Base-by-base conservation (phyloP, 1,140 invertebrate genomes). In the Cydia amplana region DNA sequence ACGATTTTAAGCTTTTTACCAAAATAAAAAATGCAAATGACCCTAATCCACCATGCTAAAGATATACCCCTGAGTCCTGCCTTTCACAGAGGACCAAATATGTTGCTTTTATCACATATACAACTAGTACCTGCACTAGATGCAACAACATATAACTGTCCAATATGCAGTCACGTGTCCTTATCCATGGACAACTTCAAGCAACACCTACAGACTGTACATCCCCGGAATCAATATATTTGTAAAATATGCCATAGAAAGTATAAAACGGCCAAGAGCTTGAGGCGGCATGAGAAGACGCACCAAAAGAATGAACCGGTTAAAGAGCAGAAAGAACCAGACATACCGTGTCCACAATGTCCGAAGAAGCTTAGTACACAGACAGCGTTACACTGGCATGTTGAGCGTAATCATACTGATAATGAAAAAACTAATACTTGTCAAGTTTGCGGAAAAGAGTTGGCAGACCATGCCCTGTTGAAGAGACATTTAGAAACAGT, bases 401-500 rank as follows among this genome's bases (percentile, higher is more conserved):
- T 36, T 16, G 60, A 77, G 16, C 16, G 72, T 18, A 14, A 46
- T 16, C 75, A 77, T 55, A 67, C 40, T 0, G 40, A 65, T 14
- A 67, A 49, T 25, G 18, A 55, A 40, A 20, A 16, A 28, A 51
- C 18, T 1, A 51, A 10, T 28, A n/a, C 36, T 23, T 77, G 75
- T 16, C 20, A 40, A 1, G 65, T 77, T 16, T 77, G 75, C 46
- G 9, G 32, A 1, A 77, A 67, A 23, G 72, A 77, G 16, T 12
- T 74, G 9, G 49, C 75, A 0, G 72, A 77, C 14, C 32, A 28
- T 6, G 23, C n/a, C 0, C 32, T 36, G n/a, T 25, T 77, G n/a
- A 73, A 74, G 40, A 28, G 75, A 6, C 75, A 77, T 67, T n/a
- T 77, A 32, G 72, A 77, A 51, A 77, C 49, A 20, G 23, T 49